Conservation (phyloP, 1,140 invertebrate genomes). For the Muscidifurax raptorellus region DNA sequence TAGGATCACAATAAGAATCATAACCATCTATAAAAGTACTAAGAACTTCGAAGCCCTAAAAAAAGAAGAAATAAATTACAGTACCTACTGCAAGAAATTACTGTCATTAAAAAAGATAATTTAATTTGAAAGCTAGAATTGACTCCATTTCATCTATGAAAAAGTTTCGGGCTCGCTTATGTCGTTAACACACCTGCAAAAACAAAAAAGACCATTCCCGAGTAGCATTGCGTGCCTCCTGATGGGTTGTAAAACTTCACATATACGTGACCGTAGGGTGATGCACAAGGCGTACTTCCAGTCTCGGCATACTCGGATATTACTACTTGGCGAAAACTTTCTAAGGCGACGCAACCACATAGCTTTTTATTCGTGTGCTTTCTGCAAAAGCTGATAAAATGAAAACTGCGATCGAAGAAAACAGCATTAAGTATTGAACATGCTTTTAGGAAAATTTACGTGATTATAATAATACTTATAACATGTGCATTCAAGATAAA, state of each 20-base stretch:
- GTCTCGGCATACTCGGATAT: not conserved
- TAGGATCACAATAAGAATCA: too few relatives aligned
- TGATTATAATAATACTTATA: too few relatives aligned
- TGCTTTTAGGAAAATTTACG: too few relatives aligned
- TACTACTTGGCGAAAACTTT: not conserved
- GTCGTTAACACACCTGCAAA: not conserved
- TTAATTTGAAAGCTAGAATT: not conserved
- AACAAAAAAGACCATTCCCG: not conserved
- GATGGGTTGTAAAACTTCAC: slow-evolving; percentile 12
- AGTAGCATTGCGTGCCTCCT: not conserved
- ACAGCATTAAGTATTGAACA: too few relatives aligned
- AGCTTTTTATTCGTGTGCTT: too few relatives aligned
- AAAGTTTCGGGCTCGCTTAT: not conserved
- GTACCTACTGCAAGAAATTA: not conserved
- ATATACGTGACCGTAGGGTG: not conserved
- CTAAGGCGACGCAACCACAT: not conserved
- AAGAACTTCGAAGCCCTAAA: too few relatives aligned
- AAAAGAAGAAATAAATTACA: too few relatives aligned
- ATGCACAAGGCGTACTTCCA: not conserved
- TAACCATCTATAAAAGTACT: too few relatives aligned
- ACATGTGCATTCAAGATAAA: too few relatives aligned
- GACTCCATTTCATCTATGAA: not conserved
- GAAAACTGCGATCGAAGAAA: too few relatives aligned
- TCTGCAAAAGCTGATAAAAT: too few relatives aligned
- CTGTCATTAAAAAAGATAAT: not conserved